Percentiles rank a stretch among this genome's conserved stretches.
phyloP scores from a whole-genome alignment of 1,140 invertebrate species.

The Stegodyphus mimosarum region DNA sequence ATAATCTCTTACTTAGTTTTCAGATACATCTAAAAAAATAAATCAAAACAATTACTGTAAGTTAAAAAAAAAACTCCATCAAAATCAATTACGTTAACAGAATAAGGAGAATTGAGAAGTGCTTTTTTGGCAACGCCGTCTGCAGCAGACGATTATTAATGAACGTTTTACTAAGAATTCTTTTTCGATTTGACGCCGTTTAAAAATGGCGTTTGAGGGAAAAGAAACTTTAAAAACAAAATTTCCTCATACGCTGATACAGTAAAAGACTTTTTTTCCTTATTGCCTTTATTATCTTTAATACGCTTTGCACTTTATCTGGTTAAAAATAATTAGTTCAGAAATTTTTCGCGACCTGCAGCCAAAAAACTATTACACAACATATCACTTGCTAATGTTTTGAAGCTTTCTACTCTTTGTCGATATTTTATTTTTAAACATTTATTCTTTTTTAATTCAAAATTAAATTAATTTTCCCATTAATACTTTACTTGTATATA shows the following conservation, averaged over 20 bases:
- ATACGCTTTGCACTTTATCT: background rate
- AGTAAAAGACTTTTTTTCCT: no score
- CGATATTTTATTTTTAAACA: no score
- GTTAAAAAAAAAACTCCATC: background rate
- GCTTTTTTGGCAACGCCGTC: conserved; percentile 10
- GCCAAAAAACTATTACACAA: background rate
- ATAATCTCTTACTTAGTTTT: no score
- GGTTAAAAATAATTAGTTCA: background rate
- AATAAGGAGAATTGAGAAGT: background rate
- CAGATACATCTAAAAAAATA: no score
- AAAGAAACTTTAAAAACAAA: conserved; percentile 3
- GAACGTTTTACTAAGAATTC: conserved; percentile 15
- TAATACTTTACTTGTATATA: no score
- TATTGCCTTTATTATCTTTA: no score
- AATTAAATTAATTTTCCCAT: no score
- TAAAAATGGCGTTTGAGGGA: conserved; percentile 20
- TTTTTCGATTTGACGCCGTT: conserved; percentile 7
- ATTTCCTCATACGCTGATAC: background rate
- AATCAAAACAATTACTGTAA: no score
- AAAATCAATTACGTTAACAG: conserved; percentile 40
- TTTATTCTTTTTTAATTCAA: no score
- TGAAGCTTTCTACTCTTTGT: no score
- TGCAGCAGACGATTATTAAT: conserved; percentile 38
- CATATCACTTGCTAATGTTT: background rate
- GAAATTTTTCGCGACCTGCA: background rate